These are phyloP conservation scores for Clarias macrocephalus DNA, from an alignment of 2,113 vertebrate species.

Conservation along the genomic window DNA sequence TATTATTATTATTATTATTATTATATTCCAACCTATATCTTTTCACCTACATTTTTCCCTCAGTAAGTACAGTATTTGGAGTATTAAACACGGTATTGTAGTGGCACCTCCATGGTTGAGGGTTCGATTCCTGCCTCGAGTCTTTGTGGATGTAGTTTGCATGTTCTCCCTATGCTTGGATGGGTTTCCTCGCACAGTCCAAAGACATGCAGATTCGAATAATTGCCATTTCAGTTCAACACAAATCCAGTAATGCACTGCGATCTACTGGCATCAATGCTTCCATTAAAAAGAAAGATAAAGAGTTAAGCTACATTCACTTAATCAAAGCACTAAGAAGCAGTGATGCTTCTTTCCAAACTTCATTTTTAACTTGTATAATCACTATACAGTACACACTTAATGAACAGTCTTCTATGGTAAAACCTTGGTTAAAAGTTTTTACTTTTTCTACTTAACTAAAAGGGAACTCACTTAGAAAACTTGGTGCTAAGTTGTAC, in stretches of 20 bases:
- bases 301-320: neutral
- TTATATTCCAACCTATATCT: no score
- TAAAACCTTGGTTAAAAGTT: neutral
- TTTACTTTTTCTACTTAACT: neutral
- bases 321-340: neutral
- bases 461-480: neutral
- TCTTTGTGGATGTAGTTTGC: no score
- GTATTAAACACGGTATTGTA: no score
- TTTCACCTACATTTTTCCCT: no score
- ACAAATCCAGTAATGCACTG: neutral
- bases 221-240: no score
- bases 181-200: no score
- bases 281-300: neutral
- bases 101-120: no score
- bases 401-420: neutral
- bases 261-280: neutral
- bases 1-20: no score
- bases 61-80: no score
- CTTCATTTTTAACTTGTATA: neutral
- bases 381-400: neutral
- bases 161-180: no score
- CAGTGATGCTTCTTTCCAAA: neutral
- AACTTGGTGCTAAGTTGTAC: neutral
- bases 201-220: no score
- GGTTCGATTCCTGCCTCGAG: no score